phyloP scores from a whole-genome alignment of 2,888 invertebrate species.

The Epinotia bilunana region DNA sequence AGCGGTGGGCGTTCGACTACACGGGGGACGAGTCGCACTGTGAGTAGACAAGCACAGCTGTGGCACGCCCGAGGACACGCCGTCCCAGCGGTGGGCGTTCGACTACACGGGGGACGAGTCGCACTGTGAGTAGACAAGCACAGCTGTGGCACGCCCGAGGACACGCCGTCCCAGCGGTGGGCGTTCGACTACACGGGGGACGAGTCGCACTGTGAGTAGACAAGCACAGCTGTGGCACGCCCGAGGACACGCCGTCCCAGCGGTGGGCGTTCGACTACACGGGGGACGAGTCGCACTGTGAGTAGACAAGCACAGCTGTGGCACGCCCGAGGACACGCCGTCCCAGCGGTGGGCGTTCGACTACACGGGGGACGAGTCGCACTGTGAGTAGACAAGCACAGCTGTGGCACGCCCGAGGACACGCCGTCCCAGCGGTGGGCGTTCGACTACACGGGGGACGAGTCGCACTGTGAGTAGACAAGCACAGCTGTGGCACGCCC shows the following conservation, averaged over 20 bases:
- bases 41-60: conserved; percentile 66
- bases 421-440: conserved; percentile 62
- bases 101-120: conserved; percentile 87
- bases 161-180: conserved; percentile 62
- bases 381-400: background rate
- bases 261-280: conserved; percentile 72
- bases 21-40: conserved; percentile 86
- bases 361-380: conserved; percentile 86
- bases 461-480: conserved; percentile 57
- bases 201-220: conserved; percentile 69
- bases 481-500: conserved; percentile 81
- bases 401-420: conserved; percentile 67
- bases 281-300: conserved; percentile 85
- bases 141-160: conserved; percentile 81
- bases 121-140: conserved; percentile 39
- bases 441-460: conserved; percentile 86
- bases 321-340: conserved; percentile 54
- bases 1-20: conserved; percentile 73
- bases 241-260: conserved; percentile 55
- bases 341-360: conserved; percentile 71
- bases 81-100: conserved; percentile 66
- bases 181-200: conserved; percentile 84
- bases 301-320: background rate
- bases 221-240: conserved; percentile 80
- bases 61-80: conserved; percentile 69